Evolutionary conservation across 2,888 invertebrate genomes (phyloP).

Genomic region (Odontocerum albicorne): DNA sequence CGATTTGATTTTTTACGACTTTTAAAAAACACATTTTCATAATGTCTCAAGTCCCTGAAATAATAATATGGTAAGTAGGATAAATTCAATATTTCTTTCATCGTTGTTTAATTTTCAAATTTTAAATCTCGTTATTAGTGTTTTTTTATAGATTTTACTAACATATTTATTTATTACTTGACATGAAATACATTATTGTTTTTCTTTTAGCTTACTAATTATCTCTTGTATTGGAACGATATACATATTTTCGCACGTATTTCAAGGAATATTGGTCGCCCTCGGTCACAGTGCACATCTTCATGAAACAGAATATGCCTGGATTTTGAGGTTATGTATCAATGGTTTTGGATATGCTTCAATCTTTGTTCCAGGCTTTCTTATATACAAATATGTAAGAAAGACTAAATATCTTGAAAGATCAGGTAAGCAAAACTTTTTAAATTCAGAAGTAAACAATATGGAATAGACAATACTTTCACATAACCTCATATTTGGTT

Average conservation of each 20-base stretch:
- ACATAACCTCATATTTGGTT: too few relatives aligned
- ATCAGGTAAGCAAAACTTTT: conserved; percentile 68
- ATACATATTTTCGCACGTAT: conserved; percentile 49
- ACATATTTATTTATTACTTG: too few relatives aligned
- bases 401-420: conserved; percentile 79
- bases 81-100: too few relatives aligned
- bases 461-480: too few relatives aligned
- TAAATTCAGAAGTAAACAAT: too few relatives aligned
- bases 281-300: conserved; percentile 45
- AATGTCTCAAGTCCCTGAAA: conserved; percentile 45
- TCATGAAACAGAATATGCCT: conserved; percentile 61
- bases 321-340: conserved; percentile 75
- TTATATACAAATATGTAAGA: conserved; percentile 80
- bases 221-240: conserved; percentile 49
- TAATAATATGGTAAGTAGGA: conserved; percentile 41
- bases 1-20: too few relatives aligned
- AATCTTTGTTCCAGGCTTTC: conserved; percentile 82
- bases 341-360: conserved; percentile 88
- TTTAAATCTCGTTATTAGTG: too few relatives aligned
- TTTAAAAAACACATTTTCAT: too few relatives aligned
- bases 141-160: too few relatives aligned
- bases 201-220: conserved; percentile 48
- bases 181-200: too few relatives aligned
- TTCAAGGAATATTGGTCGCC: conserved; percentile 44
- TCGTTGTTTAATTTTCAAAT: too few relatives aligned